Evolutionary conservation across 2,113 vertebrate species (phyloP), one percentile per base, ranked within the genome.

Genomic region (Alethe diademata): DNA sequence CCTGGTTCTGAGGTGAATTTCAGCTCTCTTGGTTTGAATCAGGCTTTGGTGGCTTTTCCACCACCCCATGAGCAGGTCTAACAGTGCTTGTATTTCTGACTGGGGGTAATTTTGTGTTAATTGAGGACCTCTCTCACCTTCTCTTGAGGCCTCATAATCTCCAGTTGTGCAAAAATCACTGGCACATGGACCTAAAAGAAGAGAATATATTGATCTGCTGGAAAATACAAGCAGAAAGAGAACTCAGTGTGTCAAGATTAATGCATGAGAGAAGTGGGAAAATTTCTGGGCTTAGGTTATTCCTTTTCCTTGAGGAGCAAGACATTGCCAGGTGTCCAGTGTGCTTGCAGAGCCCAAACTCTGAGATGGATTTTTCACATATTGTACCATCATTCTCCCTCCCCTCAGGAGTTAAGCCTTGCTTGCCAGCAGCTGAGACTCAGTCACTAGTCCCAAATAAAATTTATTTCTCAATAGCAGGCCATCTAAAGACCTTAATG

Each of bases 401-500:
- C 56, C 91, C 94, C 94, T 95, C 92, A 95, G 96, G 89, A 96
- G 96, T 97, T 87, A 91, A 92, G 50, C 74, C 54, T 85, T 54
- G n/a, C 66, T 70, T 97, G 97, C 96, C 97, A 97, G 93, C 96
- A 97, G 94, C 80, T 51, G 75, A 92, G 70, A 58, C 85, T 92
- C 95, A 88, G 92, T 94, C 96, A 91, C 88, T 96, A 95, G 93
- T 93, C 95, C 92, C 84, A 86, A 96, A 95, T 95, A 96, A 97
- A 97, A 97, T 96, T 95, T 97, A 97, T 96, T 98, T 97, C 98
- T 97, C 95, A 97, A 92, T 97, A 97, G 97, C 92, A 92, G 96
- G 85, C 96, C 96, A 93, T 96, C 96, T 96, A 97, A 98, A 98
- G 97, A 92, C 85, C 76, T 97, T 98, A 97, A 98, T 98, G 96